Base-by-base conservation (phyloP, 2,113 vertebrate species). In the Tiliqua scincoides region DNA sequence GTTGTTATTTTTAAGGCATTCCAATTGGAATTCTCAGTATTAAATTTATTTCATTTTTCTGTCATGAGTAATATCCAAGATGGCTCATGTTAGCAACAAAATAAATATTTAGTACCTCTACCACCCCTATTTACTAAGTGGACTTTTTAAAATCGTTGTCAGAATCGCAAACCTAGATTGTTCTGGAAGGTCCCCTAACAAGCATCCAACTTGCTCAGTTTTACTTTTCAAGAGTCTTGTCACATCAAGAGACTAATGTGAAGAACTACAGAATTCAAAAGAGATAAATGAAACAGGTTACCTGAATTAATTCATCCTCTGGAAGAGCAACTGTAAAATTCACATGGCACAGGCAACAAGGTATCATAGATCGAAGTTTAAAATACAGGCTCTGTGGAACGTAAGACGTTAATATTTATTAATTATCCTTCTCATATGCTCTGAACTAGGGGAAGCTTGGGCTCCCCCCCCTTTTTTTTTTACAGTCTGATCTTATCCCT, bases 291-390 rank as follows among this genome's bases (percentile, higher is more conserved):
- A 9, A 85, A 14, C 78, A 63, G 73, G 32, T 94, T 90, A 99
- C 98, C 97, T 99, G 99, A 94, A 99, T 98, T 93, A 99, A 96
- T 89, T 99, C 99, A 93, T 99, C 99, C 91, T 99, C 99, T 81
- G 99, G 99, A 71, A 99, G 96, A 32, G 99, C 98, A 14, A 99
- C 99, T 18, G 98, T 97, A 87, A 99, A 99, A 95, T 99, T 99
- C 10, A 99, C 97, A 86, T 99, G 98, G 95, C 98, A 99, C 62
- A 99, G 97, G 87, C 99, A 99, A 96, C 99, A 99, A 71, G 99
- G 99, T 73, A 97, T 96, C 98, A 99, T 99, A 6, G 98, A 99
- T 2, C 99, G 97, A 52, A 99, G 95, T 92, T 99, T 99, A 93
- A 99, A 99, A 95, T 99, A 99, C 74, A 99, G 96, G 93, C 98